Evolutionary conservation across 2,113 vertebrate species (phyloP).

Genomic region (Helogale parvula): DNA sequence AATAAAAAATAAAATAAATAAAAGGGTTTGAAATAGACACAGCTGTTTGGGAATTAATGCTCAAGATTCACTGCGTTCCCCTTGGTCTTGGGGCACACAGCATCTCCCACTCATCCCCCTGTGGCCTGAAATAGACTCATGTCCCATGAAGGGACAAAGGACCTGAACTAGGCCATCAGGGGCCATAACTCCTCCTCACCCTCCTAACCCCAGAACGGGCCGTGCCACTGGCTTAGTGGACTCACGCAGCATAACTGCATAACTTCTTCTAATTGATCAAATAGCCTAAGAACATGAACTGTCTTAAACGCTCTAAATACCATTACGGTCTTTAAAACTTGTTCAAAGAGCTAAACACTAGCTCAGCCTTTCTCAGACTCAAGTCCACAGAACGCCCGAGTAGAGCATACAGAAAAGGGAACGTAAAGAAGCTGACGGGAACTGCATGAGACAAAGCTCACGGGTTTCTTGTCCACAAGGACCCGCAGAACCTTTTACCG

Average conservation of each 20-base stretch:
- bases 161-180: background rate
- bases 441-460: background rate
- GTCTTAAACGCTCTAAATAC: background rate
- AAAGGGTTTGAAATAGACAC: background rate
- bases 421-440: background rate
- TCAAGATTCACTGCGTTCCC: background rate
- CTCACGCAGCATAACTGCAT: background rate
- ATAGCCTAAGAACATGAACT: background rate
- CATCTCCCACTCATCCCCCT: background rate
- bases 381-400: background rate
- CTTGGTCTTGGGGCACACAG: background rate
- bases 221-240: background rate
- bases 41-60: background rate
- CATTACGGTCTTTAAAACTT: background rate
- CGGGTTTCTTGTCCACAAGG: background rate
- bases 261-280: background rate
- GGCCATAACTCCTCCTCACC: background rate
- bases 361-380: background rate
- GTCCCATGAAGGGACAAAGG: background rate
- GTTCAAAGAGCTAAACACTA: background rate
- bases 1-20: background rate
- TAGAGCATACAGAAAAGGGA: background rate
- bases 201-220: background rate
- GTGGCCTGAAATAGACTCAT: background rate
- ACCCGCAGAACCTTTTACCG: background rate